Base-by-base conservation (phyloP, 2,888 invertebrate species). In the Pristionchus mayeri region DNA sequence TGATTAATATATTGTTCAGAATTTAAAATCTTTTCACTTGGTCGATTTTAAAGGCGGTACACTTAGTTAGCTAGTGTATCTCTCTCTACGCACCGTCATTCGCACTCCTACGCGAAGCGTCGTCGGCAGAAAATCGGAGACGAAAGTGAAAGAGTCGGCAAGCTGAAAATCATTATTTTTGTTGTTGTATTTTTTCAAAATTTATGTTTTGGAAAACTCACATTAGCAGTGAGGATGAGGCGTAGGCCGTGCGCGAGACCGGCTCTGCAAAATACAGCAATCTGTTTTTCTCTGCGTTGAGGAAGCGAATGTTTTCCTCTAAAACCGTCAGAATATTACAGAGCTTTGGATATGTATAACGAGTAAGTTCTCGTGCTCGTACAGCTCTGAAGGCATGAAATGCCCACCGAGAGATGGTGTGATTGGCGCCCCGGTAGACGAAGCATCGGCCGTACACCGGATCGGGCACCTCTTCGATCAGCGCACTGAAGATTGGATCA, bases 381-480 rank as follows among this genome's bases (percentile, higher is more conserved):
- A n/a, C n/a, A n/a, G n/a, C n/a, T n/a, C n/a, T n/a, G n/a, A n/a
- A n/a, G n/a, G n/a, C n/a, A n/a, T n/a, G n/a, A n/a, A n/a, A n/a
- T n/a, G n/a, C n/a, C n/a, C n/a, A 80, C 80, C 81, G 40, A 63
- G 81, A 27, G 27, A 82, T 48, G 18, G 60, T 82, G 13, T 48
- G 44, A n/a, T 82, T 63, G 0, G 48, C 37, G 7, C 63, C 63
- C 24, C 57, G 54, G 81, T 48, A 82, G 30, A 82, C 75, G 75
- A 84, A 84, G 75, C 84, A 84, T 27, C 84, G 71, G 2, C 84
- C 84, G 40, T 84, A 84, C 18, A 84, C 24, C 6, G 84, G 84
- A 54, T 84, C 71, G 27, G 57, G 9, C 21, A 78, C 27, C 3
- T 34, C 52, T 13, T 52, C 78, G 50, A 78, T n/a, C 2, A 50